phyloP scores from a whole-genome alignment of 2,113 vertebrate species.

The Spermophilus dauricus region DNA sequence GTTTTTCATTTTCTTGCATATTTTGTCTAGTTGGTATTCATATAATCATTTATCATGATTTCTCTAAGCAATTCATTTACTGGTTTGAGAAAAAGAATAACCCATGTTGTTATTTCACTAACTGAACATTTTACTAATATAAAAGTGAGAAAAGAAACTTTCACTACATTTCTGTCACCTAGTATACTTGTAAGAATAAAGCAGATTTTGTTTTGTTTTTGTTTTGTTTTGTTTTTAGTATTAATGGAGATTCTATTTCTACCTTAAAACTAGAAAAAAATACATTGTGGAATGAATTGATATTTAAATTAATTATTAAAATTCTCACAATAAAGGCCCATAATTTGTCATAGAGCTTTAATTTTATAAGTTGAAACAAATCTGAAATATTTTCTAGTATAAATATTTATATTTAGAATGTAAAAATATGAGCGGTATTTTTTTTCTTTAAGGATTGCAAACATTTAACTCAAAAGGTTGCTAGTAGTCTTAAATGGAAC shows the following conservation, averaged over 20 bases:
- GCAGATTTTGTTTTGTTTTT: background rate
- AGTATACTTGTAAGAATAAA: background rate
- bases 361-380: constrained; percentile 16
- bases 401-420: background rate
- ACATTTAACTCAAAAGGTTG: background rate
- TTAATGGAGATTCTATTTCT: background rate
- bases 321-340: background rate
- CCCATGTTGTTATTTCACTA: background rate
- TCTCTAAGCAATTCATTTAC: background rate
- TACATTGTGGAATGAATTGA: background rate
- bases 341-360: background rate
- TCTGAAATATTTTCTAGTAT: background rate
- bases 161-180: background rate
- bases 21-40: background rate
- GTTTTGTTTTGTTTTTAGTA: background rate
- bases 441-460: background rate
- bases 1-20: background rate
- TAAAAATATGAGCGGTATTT: background rate
- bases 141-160: background rate
- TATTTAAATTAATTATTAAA: background rate
- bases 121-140: background rate
- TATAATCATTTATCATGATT: background rate
- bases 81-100: background rate
- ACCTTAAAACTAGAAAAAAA: background rate
- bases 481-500: background rate